A percentile compares a stretch with the other conserved stretches of the same genome.
These are phyloP conservation scores for Malurus cyaneus DNA, from an alignment of 2,113 vertebrate species.

Conservation along the genomic window DNA sequence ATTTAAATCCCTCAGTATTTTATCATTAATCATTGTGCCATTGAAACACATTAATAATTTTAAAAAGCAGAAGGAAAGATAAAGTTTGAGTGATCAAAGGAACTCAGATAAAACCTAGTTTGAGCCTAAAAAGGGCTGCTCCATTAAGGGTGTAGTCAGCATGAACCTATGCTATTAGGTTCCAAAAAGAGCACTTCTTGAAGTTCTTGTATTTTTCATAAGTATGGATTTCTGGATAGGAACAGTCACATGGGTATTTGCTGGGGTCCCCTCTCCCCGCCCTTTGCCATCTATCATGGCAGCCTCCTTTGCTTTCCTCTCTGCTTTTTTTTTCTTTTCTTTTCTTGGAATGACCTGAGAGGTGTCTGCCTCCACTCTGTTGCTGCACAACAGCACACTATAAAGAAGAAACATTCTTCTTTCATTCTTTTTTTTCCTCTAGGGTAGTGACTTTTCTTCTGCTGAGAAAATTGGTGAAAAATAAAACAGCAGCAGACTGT, in stretches of 20 bases:
- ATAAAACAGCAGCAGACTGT: background rate
- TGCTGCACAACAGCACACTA: background rate
- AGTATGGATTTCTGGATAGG: background rate
- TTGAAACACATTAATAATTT: background rate
- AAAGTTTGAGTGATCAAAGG: background rate
- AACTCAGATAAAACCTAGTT: background rate
- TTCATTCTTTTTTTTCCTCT: background rate
- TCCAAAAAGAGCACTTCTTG: background rate
- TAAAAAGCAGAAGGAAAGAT: accelerated
- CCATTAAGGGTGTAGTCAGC: background rate
- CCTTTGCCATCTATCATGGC: background rate
- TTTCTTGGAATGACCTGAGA: background rate
- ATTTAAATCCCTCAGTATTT: background rate
- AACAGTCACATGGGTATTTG: background rate
- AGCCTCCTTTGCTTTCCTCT: background rate
- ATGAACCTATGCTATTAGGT: background rate
- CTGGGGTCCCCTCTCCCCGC: accelerated
- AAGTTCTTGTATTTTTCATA: background rate
- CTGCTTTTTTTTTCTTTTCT: no score
- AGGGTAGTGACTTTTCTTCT: background rate
- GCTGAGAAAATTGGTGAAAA: background rate
- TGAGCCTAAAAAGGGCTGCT: background rate
- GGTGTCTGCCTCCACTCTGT: background rate
- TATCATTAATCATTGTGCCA: background rate
- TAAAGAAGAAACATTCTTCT: background rate